Conservation (phyloP, 2,797 vertebrate genomes). For the Dendrocincla tyrannina region DNA sequence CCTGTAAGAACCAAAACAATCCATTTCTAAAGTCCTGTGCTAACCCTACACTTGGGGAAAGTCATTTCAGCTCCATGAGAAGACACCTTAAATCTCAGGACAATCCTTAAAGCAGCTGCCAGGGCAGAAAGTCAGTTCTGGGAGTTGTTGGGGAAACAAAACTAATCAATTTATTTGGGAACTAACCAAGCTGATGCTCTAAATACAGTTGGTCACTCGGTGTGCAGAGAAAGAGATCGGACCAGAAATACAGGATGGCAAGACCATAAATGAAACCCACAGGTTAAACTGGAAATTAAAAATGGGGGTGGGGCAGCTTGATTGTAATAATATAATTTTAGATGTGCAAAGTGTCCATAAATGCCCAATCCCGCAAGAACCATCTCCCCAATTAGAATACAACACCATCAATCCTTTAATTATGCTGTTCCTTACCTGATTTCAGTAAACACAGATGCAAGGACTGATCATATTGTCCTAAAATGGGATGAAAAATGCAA, state of each 20-base stretch:
- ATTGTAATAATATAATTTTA: not conserved
- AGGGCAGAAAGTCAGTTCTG: not conserved
- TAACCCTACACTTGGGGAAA: not conserved
- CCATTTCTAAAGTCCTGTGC: not conserved
- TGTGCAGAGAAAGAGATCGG: not conserved
- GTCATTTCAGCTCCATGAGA: not conserved
- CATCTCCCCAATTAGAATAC: not conserved
- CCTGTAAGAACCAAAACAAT: not conserved
- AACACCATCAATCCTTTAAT: not conserved
- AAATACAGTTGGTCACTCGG: not conserved
- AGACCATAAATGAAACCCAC: not conserved
- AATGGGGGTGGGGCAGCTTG: not conserved
- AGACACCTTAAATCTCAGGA: not conserved
- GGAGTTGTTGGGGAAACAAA: not conserved
- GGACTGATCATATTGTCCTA: not conserved
- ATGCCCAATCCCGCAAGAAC: not conserved
- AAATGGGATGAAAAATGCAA: not conserved
- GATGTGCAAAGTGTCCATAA: not conserved
- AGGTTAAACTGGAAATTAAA: not conserved
- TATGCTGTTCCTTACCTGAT: not conserved
- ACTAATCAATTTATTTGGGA: not conserved
- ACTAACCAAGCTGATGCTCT: not conserved
- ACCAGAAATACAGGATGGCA: not conserved
- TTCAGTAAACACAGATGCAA: not conserved
- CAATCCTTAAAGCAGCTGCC: not conserved